Evolutionary conservation across 2,113 vertebrate genomes (phyloP), one percentile per base, ranked within the genome.

Genomic region (Lampris incognitus): DNA sequence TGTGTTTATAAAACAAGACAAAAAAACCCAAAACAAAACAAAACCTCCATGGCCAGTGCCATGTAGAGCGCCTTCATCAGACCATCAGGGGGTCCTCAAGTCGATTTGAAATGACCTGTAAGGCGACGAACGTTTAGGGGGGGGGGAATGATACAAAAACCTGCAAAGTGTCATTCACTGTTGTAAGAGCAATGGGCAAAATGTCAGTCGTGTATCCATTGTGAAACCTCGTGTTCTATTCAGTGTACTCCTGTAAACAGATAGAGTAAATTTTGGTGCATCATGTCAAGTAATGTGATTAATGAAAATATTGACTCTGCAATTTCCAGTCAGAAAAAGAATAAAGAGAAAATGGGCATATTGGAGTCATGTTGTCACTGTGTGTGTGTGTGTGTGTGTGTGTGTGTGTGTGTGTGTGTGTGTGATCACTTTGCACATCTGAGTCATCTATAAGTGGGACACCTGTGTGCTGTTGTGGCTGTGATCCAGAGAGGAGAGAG

Each of bases 241-340:
- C 95, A 94, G 92, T 95, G 96, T 98, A 95, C 96, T 96, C 96
- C 92, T 95, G 96, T 99, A 96, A 96, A 96, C 94, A 95, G 95
- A 94, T 90, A 95, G 95, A 96, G 95, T 97, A 96, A 88, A 94
- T 94, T 95, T 95, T 96, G 93, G 94, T 96, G 95, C 96, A 96
- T 96, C 91, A 94, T 96, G 95, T 95, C 95, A 95, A 95, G 95
- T 98, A 96, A 97, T 95, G 97, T 99, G 96, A 97, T 94, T 93
- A 93, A 90, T 94, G 91, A 95, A 94, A 95, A 95, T 95, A 94
- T 94, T 95, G 95, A 96, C 95, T 94, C 94, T 95, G 94, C 94
- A 95, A 96, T 95, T 96, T 97, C 96, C 96, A 96, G 96, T 91
- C 84, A 82, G 95, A 93, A 95, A 95, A 96, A 95, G 93, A 98